phyloP scores from a whole-genome alignment of 1,140 invertebrate species.

The Hycleus phaleratus region DNA sequence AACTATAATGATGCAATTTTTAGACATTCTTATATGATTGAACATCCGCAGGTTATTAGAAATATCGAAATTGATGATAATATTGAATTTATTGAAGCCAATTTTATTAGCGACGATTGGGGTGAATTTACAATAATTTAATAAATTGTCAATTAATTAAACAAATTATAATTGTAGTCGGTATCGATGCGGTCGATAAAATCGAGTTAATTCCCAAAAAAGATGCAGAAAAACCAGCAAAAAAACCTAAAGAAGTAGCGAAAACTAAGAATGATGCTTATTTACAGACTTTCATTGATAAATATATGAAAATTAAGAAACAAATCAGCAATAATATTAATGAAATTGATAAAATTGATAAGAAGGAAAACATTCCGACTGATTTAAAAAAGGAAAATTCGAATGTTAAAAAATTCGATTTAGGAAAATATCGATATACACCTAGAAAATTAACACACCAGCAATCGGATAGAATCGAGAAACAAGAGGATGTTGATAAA shows the following conservation, averaged over 20 bases:
- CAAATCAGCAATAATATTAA: not conserved
- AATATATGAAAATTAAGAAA: conserved; percentile 20
- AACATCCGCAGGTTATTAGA: conserved; percentile 17
- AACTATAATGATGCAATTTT: conserved; percentile 4
- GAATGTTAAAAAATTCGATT: not conserved
- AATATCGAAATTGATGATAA: conserved; percentile 12
- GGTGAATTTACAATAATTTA: conserved; percentile 18
- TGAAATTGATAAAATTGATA: not conserved
- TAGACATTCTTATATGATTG: conserved; percentile 30
- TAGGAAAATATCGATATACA: not conserved
- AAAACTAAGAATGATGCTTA: conserved; percentile 1
- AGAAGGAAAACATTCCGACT: not conserved
- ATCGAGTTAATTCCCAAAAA: not conserved
- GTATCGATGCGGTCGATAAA: conserved; percentile 17
- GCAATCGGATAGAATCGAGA: too few relatives aligned
- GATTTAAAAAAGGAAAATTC: not conserved
- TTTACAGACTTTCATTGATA: conserved; percentile 20
- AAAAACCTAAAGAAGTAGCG: not conserved
- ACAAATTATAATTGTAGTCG: conserved; percentile 15
- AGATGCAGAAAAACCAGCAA: not conserved
- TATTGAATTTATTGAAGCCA: conserved; percentile 16
- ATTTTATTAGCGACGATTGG: conserved; percentile 33
- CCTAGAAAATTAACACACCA: not conserved
- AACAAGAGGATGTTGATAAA: not conserved
- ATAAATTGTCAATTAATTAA: not conserved